Evolutionary conservation across 2,888 invertebrate genomes (phyloP).

Genomic region (Himalopsyche kuldschensis): DNA sequence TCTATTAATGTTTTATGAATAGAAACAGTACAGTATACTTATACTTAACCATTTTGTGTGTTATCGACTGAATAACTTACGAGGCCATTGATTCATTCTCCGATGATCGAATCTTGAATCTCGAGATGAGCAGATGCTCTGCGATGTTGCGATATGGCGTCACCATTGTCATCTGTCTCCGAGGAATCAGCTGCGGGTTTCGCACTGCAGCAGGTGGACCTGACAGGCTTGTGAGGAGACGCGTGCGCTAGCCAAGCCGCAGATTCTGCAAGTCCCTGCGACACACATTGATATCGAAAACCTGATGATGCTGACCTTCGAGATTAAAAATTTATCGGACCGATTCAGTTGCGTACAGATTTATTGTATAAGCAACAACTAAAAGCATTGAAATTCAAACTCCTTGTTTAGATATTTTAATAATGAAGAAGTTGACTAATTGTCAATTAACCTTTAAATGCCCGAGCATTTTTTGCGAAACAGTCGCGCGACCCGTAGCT

Average conservation of each 20-base stretch:
- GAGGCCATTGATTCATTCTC: neutral
- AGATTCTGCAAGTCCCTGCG: neutral
- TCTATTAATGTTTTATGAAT: too few relatives aligned
- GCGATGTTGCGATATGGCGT: neutral
- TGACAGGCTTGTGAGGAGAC: neutral
- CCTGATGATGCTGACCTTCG: neutral
- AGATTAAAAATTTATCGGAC: neutral
- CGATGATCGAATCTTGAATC: neutral
- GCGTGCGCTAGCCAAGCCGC: neutral
- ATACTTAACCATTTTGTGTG: too few relatives aligned
- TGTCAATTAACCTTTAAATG: too few relatives aligned
- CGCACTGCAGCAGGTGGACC: neutral
- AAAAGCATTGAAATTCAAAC: too few relatives aligned
- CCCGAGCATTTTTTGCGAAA: too few relatives aligned
- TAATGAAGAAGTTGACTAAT: too few relatives aligned
- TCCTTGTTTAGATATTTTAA: too few relatives aligned
- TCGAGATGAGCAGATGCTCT: slow-evolving; percentile 10
- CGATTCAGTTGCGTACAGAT: neutral
- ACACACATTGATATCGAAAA: neutral
- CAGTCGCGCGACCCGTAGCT: too few relatives aligned
- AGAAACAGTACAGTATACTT: too few relatives aligned
- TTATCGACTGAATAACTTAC: too few relatives aligned
- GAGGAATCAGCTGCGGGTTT: neutral
- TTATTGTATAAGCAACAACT: too few relatives aligned
- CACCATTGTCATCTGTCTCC: neutral